Percentiles rank a stretch among this genome's conserved stretches.
Evolutionary conservation across 2,797 vertebrate species (phyloP).

Genomic region (Psittacula derbiana): DNA sequence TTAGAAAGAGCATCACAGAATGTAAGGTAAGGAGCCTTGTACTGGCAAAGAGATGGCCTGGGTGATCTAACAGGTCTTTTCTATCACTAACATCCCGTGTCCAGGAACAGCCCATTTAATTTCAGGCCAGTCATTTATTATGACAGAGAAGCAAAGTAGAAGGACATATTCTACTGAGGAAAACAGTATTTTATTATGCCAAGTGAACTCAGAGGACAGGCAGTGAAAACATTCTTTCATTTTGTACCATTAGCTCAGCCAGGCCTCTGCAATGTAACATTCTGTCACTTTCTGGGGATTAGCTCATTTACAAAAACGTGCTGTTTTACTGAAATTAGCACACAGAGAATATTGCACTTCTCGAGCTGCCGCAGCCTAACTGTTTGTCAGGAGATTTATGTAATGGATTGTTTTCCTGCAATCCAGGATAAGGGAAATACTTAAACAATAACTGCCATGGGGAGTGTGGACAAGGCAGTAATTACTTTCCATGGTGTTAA

Average conservation of each 20-base stretch:
- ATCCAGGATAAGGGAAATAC: conserved; percentile 67
- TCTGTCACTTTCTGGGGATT: conserved; percentile 69
- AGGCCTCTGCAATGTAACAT: conserved; percentile 66
- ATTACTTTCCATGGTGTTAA: conserved; percentile 64
- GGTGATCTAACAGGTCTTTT: conserved; percentile 34
- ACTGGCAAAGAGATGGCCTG: background rate
- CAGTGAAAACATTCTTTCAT: conserved; percentile 68
- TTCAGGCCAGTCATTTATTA: conserved; percentile 59
- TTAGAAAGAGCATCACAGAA: conserved; percentile 12
- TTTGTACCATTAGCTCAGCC: conserved; percentile 71
- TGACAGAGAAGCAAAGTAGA: conserved; percentile 58
- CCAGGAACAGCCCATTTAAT: conserved; percentile 62
- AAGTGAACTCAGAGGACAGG: conserved; percentile 60
- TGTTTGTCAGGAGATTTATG: conserved; percentile 49
- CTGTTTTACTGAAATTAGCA: conserved; percentile 37
- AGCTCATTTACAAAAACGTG: conserved; percentile 67
- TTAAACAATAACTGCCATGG: conserved; percentile 65
- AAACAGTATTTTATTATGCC: conserved; percentile 66
- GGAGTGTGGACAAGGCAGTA: conserved; percentile 61
- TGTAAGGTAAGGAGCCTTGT: conserved; percentile 1
- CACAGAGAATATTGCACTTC: conserved; percentile 52
- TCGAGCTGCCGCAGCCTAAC: conserved; percentile 3
- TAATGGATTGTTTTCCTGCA: conserved; percentile 65
- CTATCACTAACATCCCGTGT: conserved; percentile 21
- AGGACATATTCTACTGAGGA: conserved; percentile 55